A percentile compares a stretch with the other conserved stretches of the same genome.
These are phyloP conservation scores for Lethrus apterus DNA, from an alignment of 1,140 invertebrate species.

Conservation along the genomic window DNA sequence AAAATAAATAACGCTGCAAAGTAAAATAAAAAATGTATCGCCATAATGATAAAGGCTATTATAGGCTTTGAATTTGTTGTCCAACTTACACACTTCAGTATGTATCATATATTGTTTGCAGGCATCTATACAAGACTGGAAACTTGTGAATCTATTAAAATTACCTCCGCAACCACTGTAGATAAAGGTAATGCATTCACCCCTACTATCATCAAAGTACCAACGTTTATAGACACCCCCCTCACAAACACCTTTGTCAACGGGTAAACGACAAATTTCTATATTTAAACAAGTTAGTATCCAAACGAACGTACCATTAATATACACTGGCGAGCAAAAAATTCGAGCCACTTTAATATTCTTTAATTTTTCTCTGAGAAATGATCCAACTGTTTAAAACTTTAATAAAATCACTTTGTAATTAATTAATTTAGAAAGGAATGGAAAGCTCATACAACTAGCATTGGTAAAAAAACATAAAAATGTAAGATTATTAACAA, in stretches of 20 bases:
- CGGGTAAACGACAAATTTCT: slow-evolving; percentile 58
- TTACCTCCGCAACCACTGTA: slow-evolving; percentile 78
- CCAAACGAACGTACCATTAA: too few relatives aligned
- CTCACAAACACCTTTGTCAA: slow-evolving; percentile 65
- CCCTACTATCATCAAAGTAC: slow-evolving; percentile 69
- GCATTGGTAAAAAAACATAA: too few relatives aligned
- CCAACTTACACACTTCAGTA: slow-evolving; percentile 41
- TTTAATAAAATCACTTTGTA: too few relatives aligned
- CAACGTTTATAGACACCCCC: slow-evolving; percentile 57
- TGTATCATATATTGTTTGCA: slow-evolving; percentile 46
- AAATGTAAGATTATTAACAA: too few relatives aligned
- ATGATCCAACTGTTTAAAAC: too few relatives aligned
- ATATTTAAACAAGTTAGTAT: too few relatives aligned
- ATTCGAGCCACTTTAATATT: too few relatives aligned
- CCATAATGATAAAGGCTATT: neutral
- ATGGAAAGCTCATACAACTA: too few relatives aligned
- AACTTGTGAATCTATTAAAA: slow-evolving; percentile 67
- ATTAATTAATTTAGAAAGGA: too few relatives aligned
- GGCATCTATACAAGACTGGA: slow-evolving; percentile 57
- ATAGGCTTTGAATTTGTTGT: neutral
- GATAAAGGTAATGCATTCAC: slow-evolving; percentile 67
- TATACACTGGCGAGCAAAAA: too few relatives aligned
- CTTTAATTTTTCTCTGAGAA: too few relatives aligned
- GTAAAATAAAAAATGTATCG: neutral
- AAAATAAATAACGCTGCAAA: neutral